Conservation (phyloP, 2,888 invertebrate genomes). For the Drosophila subsilvestris region DNA sequence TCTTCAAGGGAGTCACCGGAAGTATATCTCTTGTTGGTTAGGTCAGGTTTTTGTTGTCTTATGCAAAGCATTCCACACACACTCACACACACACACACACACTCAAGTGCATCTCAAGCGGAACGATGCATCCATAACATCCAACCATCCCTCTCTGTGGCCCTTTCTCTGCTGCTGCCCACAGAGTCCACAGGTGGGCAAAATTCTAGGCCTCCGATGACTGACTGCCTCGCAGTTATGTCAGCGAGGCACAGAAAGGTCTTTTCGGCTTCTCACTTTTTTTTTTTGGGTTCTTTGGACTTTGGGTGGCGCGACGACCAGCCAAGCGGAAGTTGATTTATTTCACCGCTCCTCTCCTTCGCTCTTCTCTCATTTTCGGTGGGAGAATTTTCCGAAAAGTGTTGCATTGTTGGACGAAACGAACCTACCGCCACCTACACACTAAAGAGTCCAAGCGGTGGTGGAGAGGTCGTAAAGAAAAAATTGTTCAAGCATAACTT, state of each 20-base stretch:
- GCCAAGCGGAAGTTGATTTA: slow-evolving; percentile 83
- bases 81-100: background rate
- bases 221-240: slow-evolving; percentile 72
- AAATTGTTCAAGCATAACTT: slow-evolving; percentile 75
- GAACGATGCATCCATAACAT: slow-evolving; percentile 63
- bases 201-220: slow-evolving; percentile 55
- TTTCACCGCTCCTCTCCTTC: slow-evolving; percentile 41
- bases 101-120: slow-evolving; percentile 64
- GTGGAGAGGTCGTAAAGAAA: slow-evolving; percentile 46
- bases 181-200: slow-evolving; percentile 66
- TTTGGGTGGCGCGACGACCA: slow-evolving; percentile 51
- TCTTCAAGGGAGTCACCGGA: slow-evolving; percentile 21
- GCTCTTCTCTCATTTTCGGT: slow-evolving; percentile 35
- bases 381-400: slow-evolving; percentile 70
- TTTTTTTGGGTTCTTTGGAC: slow-evolving; percentile 31
- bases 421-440: slow-evolving; percentile 51
- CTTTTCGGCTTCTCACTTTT: slow-evolving; percentile 29
- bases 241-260: slow-evolving; percentile 47
- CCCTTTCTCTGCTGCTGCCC: slow-evolving; percentile 21
- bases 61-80: slow-evolving; percentile 66
- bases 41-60: slow-evolving; percentile 59
- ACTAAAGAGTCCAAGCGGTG: slow-evolving; percentile 4
- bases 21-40: slow-evolving; percentile 47
- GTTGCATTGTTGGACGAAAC: slow-evolving; percentile 59
- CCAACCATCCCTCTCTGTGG: slow-evolving; percentile 49